Evolutionary conservation across 2,113 vertebrate genomes (phyloP), one percentile per base, ranked within the genome.

Genomic region (Paradoxurus hermaphroditus): DNA sequence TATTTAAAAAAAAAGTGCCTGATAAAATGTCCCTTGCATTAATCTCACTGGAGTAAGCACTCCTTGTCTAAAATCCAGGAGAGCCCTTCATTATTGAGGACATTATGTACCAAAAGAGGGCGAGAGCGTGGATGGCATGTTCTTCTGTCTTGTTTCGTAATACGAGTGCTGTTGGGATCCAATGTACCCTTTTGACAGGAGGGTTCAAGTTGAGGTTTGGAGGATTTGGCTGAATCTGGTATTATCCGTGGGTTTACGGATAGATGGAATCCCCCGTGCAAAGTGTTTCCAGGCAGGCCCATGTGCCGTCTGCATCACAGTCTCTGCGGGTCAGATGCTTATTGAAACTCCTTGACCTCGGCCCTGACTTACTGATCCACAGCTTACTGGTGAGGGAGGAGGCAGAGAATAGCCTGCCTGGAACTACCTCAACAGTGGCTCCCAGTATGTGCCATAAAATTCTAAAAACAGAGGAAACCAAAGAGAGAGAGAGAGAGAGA

Each of bases 401-500:
- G 27, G 51, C 51, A 51, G n/a, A 84, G 21, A 87, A 34, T 31
- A 75, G 23, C 6, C 75, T 70, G 1, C 49, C 7, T 90, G 70
- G 34, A 81, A 34, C 41, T n/a, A 25, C 31, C 41, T 51, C 56
- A 75, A 67, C 15, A 46, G 15, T 25, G 73, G 49, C n/a, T 96
- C 82, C 44, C 65, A 59, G 25, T 39, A 36, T 27, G 18, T 86
- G n/a, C 65, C 65, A n/a, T 70, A 41, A 49, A 72, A 51, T 90
- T 91, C 39, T 73, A 81, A 97, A 95, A 95, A 56, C 94, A 96
- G 84, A 96, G 92, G 90, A 97, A 96, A 94, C 63, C 4, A 72
- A 93, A 25, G 14, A 44, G 53, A 7, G 72, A 75, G 73, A 39
- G 68, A 25, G 36, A 70, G 67, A 19, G 46, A 31, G 49, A 90